A percentile compares a stretch with the other conserved stretches of the same genome.
Conservation (phyloP, 2,888 invertebrate genomes). For the Heliconius erato region DNA sequence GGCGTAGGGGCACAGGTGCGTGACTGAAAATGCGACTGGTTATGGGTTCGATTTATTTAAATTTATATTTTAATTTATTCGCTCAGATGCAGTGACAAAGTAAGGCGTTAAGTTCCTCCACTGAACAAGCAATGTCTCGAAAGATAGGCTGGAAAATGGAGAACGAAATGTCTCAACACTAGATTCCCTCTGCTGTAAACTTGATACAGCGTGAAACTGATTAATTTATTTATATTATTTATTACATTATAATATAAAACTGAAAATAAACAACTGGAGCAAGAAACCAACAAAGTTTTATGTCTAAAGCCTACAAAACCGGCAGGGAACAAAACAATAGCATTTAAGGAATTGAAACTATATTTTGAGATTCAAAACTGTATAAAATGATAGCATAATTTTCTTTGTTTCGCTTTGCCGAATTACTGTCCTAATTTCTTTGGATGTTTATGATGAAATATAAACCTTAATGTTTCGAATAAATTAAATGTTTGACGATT, state of each 20-base stretch:
- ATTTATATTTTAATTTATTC: no score
- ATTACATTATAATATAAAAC: neutral
- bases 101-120: no score
- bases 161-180: no score
- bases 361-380: slow-evolving; percentile 52
- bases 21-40: no score
- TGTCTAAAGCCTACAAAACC: slow-evolving; percentile 34
- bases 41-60: no score
- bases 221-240: no score
- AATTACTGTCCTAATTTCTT: slow-evolving; percentile 35
- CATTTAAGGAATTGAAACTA: slow-evolving; percentile 49
- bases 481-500: slow-evolving; percentile 17
- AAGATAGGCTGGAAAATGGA: no score
- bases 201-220: no score
- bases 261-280: slow-evolving; percentile 9
- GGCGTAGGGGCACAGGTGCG: no score
- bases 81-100: no score
- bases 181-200: no score
- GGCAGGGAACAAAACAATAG: slow-evolving; percentile 43
- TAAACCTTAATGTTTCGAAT: slow-evolving; percentile 8
- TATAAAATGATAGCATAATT: slow-evolving; percentile 52
- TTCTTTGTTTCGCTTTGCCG: slow-evolving; percentile 43
- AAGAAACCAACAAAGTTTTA: slow-evolving; percentile 43
- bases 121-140: no score
- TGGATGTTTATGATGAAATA: neutral